Base-by-base conservation (phyloP, 2,797 vertebrate species). In the Etheostoma nigrum region DNA sequence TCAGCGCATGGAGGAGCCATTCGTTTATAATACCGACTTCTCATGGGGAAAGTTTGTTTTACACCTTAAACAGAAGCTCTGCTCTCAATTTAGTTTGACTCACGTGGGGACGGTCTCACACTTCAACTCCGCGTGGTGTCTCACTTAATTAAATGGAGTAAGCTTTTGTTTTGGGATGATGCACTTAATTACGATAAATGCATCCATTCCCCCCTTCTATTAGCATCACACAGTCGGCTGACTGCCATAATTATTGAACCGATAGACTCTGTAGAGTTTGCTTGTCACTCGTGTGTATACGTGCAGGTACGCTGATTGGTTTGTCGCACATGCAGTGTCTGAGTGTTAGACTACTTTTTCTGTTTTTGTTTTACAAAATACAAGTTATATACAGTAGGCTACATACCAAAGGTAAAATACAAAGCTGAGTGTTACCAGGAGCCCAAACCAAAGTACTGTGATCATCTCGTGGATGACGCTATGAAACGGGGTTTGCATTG, bases 51-150 rank as follows among this genome's bases (percentile, higher is more conserved):
- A 45, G 27, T 65, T 83, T 68, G 57, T 68, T 81, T 69, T 45
- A 70, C 67, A 60, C 74, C 4, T 77, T 33, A 4, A 53, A 58
- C 63, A 72, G 52, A 65, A 61, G 65, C 18, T 54, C 58, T 45
- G 64, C 40, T 48, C 42, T 27, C 21, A 52, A 33, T 51, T 52
- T 45, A 79, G 27, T 33, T 49, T 5, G 18, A 42, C 30, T 42
- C 72, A 60, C 2, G 12, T 25, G 54, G 48, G 21, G 21, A 16
- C 57, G 16, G 23, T 1, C 11, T 6, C 23, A 19, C 42, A 44
- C n/a, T 16, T 1, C n/a, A 12, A 33, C 16, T 19, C 23, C 18
- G 11, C 18, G 19, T 54, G 27, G 9, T 12, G 23, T 53, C 47
- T 8, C 6, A 45, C 25, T 52, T n/a, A 13, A 55, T 47, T 51